These are phyloP conservation scores for Bradypodion ventrale DNA, from an alignment of 2,797 vertebrate genomes.

Conservation along the genomic window DNA sequence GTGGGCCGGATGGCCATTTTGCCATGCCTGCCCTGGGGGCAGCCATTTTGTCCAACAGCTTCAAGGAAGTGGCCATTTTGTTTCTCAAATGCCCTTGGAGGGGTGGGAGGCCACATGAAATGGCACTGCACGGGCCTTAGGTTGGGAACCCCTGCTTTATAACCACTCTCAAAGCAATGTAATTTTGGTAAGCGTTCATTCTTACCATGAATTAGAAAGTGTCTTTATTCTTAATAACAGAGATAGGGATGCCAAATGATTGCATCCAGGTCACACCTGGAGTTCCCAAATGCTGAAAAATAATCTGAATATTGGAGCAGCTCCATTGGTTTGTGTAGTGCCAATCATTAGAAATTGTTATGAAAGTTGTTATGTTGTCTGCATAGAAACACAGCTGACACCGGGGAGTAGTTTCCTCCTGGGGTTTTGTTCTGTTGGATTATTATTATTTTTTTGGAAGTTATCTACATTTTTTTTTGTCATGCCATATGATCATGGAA, in stretches of 20 bases:
- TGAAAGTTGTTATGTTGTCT: constrained; percentile 3
- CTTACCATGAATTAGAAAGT: not conserved
- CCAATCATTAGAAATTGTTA: not conserved
- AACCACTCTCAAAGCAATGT: not conserved
- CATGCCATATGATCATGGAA: not conserved
- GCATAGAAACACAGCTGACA: not conserved
- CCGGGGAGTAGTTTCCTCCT: not conserved
- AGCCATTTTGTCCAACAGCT: too few relatives aligned
- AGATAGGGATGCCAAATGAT: not conserved
- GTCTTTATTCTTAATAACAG: constrained; percentile 14
- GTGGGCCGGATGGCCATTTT: too few relatives aligned
- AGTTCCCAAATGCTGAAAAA: not conserved
- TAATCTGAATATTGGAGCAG: not conserved
- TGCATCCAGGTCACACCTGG: not conserved
- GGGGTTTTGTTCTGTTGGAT: too few relatives aligned
- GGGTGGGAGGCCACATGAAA: too few relatives aligned
- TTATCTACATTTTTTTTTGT: constrained; percentile 31
- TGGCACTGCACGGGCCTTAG: too few relatives aligned
- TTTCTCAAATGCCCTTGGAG: too few relatives aligned
- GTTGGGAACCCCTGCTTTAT: too few relatives aligned
- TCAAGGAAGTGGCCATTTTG: too few relatives aligned
- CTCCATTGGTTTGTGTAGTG: not conserved
- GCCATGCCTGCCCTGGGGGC: too few relatives aligned
- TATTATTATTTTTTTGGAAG: constrained; percentile 23
- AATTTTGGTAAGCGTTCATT: constrained; percentile 12